phyloP scores from a whole-genome alignment of 2,113 vertebrate genomes.

The Elachura formosa region DNA sequence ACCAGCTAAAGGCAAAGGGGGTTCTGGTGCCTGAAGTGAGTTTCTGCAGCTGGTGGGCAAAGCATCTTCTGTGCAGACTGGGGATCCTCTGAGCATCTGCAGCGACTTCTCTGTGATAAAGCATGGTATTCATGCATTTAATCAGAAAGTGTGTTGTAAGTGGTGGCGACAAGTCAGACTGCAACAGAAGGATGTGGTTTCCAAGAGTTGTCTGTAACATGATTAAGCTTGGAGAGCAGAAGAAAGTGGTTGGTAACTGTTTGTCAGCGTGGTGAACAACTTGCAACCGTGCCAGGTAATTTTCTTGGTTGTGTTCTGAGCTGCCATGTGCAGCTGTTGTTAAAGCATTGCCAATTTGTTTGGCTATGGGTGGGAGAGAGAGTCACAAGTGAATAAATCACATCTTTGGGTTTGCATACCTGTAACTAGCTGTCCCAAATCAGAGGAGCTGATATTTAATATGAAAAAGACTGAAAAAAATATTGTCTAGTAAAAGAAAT shows the following conservation, averaged over 20 bases:
- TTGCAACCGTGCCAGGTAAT: not conserved
- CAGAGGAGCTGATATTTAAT: not conserved
- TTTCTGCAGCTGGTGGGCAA: not conserved
- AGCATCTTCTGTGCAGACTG: not conserved
- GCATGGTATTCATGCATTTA: not conserved
- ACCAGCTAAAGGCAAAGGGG: not conserved
- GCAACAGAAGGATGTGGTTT: conserved; percentile 56
- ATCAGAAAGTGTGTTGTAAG: not conserved
- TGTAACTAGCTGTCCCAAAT: not conserved
- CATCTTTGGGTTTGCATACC: not conserved
- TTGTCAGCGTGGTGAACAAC: not conserved
- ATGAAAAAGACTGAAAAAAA: not conserved
- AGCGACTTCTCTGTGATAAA: rapidly evolving
- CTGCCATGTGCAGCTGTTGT: not conserved
- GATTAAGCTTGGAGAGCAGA: conserved; percentile 25
- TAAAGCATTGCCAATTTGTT: not conserved
- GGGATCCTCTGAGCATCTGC: not conserved
- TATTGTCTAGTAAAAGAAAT: not conserved
- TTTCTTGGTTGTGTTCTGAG: not conserved
- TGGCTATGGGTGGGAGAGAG: not conserved
- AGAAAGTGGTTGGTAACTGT: conserved; percentile 47
- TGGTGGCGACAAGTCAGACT: not conserved
- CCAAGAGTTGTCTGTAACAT: not conserved
- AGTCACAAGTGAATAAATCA: not conserved
- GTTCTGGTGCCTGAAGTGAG: not conserved